A percentile compares a stretch with the other conserved stretches of the same genome.
phyloP scores from a whole-genome alignment of 2,113 vertebrate genomes.

The Atherinomorus stipes region DNA sequence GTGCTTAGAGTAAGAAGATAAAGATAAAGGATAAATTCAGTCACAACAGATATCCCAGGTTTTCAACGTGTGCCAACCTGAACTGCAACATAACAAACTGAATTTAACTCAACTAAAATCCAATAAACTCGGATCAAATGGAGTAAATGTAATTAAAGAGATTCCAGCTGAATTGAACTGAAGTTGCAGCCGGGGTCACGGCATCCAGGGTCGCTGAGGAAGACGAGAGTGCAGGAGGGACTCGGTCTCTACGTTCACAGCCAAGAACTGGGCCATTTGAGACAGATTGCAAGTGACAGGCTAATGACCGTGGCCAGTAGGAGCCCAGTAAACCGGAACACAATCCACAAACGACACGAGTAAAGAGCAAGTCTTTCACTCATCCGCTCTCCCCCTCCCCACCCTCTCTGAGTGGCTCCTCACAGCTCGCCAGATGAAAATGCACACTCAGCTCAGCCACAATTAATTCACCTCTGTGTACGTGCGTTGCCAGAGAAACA shows the following conservation, averaged over 20 bases:
- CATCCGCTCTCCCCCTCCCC: constrained; percentile 7
- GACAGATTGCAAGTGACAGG: constrained; percentile 74
- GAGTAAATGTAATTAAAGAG: constrained; percentile 26
- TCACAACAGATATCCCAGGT: neutral
- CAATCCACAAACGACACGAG: constrained; percentile 44
- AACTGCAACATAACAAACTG: constrained; percentile 24
- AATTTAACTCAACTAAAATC: constrained; percentile 3
- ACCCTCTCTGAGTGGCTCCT: constrained; percentile 23
- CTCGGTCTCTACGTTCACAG: constrained; percentile 21
- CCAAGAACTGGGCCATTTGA: constrained; percentile 41
- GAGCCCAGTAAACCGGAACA: constrained; percentile 57
- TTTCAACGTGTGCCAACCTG: neutral
- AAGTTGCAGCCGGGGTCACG: constrained; percentile 13
- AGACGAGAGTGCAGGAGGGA: constrained; percentile 23
- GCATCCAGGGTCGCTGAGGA: constrained; percentile 12
- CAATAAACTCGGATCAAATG: constrained; percentile 25
- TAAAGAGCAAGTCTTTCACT: constrained; percentile 38
- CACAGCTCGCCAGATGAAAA: constrained; percentile 26
- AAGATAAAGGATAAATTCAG: neutral
- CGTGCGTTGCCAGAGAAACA: constrained; percentile 22
- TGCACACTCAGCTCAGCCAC: constrained; percentile 34
- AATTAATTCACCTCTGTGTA: constrained; percentile 49
- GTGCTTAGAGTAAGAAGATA: too few species aligned
- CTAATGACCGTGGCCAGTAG: constrained; percentile 61
- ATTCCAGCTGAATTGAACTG: constrained; percentile 6